phyloP scores from a whole-genome alignment of 2,797 vertebrate species.

The Sebastes reedi region DNA sequence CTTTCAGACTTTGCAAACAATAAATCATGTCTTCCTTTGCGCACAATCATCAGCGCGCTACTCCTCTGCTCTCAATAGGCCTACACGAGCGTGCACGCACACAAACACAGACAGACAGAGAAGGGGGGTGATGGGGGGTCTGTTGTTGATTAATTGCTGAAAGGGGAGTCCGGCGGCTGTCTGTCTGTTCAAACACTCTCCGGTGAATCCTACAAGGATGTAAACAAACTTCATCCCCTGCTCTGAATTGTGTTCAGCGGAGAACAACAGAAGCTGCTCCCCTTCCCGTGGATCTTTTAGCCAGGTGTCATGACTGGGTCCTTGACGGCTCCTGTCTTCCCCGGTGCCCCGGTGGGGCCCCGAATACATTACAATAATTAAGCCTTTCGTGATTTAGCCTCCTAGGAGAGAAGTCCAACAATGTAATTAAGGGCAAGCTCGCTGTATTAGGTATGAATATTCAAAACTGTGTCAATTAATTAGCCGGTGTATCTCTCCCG shows the following conservation, averaged over 20 bases:
- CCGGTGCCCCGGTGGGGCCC: slow-evolving; percentile 90
- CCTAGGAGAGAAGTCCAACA: slow-evolving; percentile 98
- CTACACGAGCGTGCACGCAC: slow-evolving; percentile 5
- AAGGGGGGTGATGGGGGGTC: background rate
- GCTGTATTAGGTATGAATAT: slow-evolving; percentile 99
- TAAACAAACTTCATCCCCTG: slow-evolving; percentile 83
- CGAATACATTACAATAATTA: slow-evolving; percentile 99
- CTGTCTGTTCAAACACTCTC: slow-evolving; percentile 82
- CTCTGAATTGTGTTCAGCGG: slow-evolving; percentile 74
- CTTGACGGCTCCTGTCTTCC: slow-evolving; percentile 94
- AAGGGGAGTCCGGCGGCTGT: slow-evolving; percentile 76
- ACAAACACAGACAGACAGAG: background rate
- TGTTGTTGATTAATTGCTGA: slow-evolving; percentile 83
- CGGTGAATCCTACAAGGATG: slow-evolving; percentile 80
- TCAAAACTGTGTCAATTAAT: slow-evolving; percentile 99
- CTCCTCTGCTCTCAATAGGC: slow-evolving; percentile 39
- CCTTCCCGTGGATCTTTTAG: slow-evolving; percentile 76
- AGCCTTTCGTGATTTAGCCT: slow-evolving; percentile 99
- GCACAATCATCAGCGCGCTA: slow-evolving; percentile 66
- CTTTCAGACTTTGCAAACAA: slow-evolving; percentile 77
- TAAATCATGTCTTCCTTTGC: slow-evolving; percentile 78
- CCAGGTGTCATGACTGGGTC: slow-evolving; percentile 96
- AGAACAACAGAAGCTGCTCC: slow-evolving; percentile 89
- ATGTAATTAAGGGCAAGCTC: slow-evolving; percentile 98
- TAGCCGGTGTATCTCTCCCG: slow-evolving; percentile 89